Evolutionary conservation across 2,888 invertebrate species (phyloP).

Genomic region (Tupiocoris notatus): DNA sequence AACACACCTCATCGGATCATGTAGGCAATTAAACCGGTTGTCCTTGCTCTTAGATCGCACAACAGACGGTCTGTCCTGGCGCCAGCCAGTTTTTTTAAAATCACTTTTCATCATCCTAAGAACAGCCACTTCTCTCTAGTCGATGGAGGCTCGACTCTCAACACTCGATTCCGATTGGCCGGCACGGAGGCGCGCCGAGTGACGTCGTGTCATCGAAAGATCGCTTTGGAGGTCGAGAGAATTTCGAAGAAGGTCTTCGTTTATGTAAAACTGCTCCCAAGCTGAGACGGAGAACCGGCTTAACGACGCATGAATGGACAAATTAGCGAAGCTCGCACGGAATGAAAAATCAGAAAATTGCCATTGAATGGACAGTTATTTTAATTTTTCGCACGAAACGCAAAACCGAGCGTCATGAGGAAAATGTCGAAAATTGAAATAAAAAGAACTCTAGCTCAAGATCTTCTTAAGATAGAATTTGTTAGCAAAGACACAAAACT

Average conservation of each 20-base stretch:
- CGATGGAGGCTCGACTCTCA: slow-evolving; percentile 21
- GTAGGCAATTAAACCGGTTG: background rate
- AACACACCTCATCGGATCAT: background rate
- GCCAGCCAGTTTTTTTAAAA: too few relatives aligned
- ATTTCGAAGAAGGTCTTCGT: slow-evolving; percentile 5
- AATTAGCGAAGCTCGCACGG: background rate
- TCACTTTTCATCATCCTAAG: too few relatives aligned
- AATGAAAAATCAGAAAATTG: too few relatives aligned
- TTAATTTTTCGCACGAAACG: too few relatives aligned
- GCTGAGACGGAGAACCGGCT: background rate
- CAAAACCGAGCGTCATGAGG: too few relatives aligned
- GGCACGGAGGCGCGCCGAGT: slow-evolving; percentile 7
- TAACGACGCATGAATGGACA: background rate
- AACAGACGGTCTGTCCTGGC: background rate
- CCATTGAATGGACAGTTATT: too few relatives aligned
- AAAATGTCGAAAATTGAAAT: too few relatives aligned
- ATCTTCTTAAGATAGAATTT: too few relatives aligned
- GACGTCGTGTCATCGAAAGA: slow-evolving; percentile 26
- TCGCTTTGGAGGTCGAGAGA: slow-evolving; percentile 6
- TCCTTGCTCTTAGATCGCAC: background rate
- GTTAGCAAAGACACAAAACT: too few relatives aligned
- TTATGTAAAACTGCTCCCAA: background rate
- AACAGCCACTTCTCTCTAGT: background rate
- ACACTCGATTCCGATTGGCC: slow-evolving; percentile 12
- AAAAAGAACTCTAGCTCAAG: too few relatives aligned